These are phyloP conservation scores for Pachliopta kotzebuea DNA, from an alignment of 2,888 invertebrate genomes.

Conservation along the genomic window DNA sequence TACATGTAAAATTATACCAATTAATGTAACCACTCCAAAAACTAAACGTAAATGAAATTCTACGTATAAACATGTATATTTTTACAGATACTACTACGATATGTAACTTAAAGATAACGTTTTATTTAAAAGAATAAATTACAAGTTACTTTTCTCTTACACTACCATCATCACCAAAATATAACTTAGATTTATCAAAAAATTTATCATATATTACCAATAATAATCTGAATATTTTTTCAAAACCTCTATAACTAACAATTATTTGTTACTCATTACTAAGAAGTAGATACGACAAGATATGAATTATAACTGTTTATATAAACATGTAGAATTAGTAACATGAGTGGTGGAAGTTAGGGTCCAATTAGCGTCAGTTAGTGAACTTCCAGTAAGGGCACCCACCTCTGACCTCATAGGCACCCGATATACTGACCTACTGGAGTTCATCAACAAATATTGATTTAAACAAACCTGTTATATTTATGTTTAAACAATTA, in stretches of 20 bases:
- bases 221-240: too few relatives aligned
- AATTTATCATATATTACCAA: too few relatives aligned
- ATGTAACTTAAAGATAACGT: too few relatives aligned
- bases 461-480: too few relatives aligned
- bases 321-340: slow-evolving; percentile 59
- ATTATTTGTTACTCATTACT: too few relatives aligned
- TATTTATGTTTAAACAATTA: too few relatives aligned
- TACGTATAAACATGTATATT: neutral
- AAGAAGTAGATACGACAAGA: slow-evolving; percentile 27
- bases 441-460: slow-evolving; percentile 20
- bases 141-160: too few relatives aligned
- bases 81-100: neutral
- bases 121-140: too few relatives aligned
- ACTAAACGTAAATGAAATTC: neutral
- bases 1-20: neutral
- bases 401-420: slow-evolving; percentile 58
- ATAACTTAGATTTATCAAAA: too few relatives aligned
- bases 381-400: slow-evolving; percentile 48
- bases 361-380: slow-evolving; percentile 65
- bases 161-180: too few relatives aligned
- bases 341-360: slow-evolving; percentile 59
- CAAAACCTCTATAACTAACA: too few relatives aligned
- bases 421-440: slow-evolving; percentile 56
- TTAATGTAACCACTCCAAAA: slow-evolving; percentile 9
- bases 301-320: slow-evolving; percentile 50